Evolutionary conservation across 1,140 invertebrate species (phyloP).

Genomic region (Hormaphis cornu): DNA sequence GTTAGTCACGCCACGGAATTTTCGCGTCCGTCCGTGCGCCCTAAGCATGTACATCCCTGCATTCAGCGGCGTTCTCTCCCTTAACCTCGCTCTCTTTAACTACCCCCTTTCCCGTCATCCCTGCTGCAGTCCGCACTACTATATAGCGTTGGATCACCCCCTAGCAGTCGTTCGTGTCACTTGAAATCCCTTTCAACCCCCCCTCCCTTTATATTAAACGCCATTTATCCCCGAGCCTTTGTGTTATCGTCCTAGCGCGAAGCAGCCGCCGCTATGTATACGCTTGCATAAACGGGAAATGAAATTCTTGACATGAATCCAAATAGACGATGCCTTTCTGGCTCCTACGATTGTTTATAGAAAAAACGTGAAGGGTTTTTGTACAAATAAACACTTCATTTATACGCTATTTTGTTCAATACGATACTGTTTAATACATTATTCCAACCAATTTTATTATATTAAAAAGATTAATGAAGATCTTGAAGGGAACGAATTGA

Average conservation of each 20-base stretch:
- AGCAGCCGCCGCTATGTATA: too few relatives aligned
- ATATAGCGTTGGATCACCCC: too few relatives aligned
- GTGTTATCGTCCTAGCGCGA: not conserved
- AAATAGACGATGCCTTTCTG: slow-evolving; percentile 1
- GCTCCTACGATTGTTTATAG: too few relatives aligned
- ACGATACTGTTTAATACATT: not conserved
- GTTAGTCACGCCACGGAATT: slow-evolving; percentile 30
- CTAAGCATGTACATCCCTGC: not conserved
- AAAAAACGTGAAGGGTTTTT: too few relatives aligned
- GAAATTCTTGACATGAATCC: slow-evolving; percentile 11
- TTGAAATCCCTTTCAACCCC: not conserved
- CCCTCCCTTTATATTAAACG: not conserved
- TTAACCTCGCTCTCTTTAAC: not conserved
- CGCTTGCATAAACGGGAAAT: not conserved
- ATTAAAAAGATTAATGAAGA: too few relatives aligned
- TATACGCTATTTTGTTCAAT: too few relatives aligned
- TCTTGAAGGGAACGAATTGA: too few relatives aligned
- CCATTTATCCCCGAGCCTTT: not conserved
- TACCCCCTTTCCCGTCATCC: not conserved
- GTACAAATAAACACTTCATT: too few relatives aligned
- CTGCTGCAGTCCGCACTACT: too few relatives aligned
- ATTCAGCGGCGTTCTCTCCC: not conserved
- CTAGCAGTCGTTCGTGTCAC: too few relatives aligned
- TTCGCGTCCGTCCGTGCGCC: not conserved
- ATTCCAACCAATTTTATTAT: too few relatives aligned